phyloP scores from a whole-genome alignment of 2,797 vertebrate genomes.

The Antrozous pallidus region DNA sequence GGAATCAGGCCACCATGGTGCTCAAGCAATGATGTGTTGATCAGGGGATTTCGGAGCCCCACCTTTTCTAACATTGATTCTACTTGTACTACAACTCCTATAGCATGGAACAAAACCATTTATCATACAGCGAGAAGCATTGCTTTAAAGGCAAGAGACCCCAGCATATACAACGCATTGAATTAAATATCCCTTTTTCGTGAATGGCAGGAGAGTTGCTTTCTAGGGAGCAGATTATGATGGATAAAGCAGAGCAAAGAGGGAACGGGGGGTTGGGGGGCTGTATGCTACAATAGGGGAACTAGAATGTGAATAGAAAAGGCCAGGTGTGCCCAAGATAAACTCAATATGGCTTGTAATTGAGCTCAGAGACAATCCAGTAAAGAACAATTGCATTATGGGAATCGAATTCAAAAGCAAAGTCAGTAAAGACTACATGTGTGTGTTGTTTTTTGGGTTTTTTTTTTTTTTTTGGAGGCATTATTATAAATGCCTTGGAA shows the following conservation, averaged over 20 bases:
- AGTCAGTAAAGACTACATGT: neutral
- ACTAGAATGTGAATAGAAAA: neutral
- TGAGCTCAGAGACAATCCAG: slow-evolving; percentile 14
- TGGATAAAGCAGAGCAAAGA: neutral
- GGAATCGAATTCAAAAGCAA: slow-evolving; percentile 39
- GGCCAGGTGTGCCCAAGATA: neutral
- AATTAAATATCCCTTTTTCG: neutral
- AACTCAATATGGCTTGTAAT: slow-evolving; percentile 21
- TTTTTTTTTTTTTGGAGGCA: too few relatives aligned
- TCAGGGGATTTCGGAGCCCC: neutral
- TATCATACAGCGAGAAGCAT: neutral
- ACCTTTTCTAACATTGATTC: neutral
- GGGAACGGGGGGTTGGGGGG: neutral
- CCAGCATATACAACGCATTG: neutral
- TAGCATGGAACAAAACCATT: neutral
- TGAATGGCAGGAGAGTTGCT: neutral
- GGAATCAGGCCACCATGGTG: neutral
- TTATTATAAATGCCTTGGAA: slow-evolving; percentile 21
- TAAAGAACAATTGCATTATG: slow-evolving; percentile 28
- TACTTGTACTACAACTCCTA: neutral
- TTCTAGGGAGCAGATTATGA: neutral
- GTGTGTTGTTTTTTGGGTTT: too few relatives aligned
- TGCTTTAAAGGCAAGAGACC: neutral
- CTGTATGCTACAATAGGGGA: neutral
- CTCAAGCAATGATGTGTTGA: neutral